phyloP scores from a whole-genome alignment of 1,140 invertebrate species.

The Bombus fervidus region DNA sequence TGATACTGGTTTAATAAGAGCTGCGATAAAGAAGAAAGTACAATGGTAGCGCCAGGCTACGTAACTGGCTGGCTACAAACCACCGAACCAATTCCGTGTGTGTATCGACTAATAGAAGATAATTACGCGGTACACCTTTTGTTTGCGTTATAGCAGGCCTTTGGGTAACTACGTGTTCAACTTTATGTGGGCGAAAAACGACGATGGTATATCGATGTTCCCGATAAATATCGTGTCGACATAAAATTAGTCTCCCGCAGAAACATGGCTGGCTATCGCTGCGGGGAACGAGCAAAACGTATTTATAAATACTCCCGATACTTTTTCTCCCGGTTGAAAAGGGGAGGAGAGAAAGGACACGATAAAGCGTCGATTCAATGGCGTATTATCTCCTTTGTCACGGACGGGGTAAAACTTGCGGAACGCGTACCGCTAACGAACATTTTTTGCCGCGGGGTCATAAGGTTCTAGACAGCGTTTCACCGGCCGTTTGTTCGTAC shows the following conservation, averaged over 20 bases:
- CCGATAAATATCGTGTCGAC: conserved; percentile 30
- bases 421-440: conserved; percentile 22
- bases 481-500: conserved; percentile 1
- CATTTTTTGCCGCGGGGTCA: conserved; percentile 20
- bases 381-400: conserved; percentile 38
- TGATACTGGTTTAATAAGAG: conserved; percentile 54
- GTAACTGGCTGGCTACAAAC: not conserved
- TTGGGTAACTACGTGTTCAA: conserved; percentile 12
- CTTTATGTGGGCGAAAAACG: conserved; percentile 3
- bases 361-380: conserved; percentile 43
- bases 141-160: not conserved
- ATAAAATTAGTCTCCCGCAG: conserved; percentile 17
- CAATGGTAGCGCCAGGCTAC: not conserved
- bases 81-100: not conserved
- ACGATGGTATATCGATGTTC: conserved; percentile 25
- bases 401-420: conserved; percentile 19
- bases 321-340: not conserved
- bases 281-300: not conserved
- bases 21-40: conserved; percentile 13
- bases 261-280: not conserved
- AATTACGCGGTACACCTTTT: conserved; percentile 43
- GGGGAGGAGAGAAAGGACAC: not conserved
- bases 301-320: not conserved
- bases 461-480: conserved; percentile 8
- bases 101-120: conserved; percentile 29